Evolutionary conservation across 2,888 invertebrate genomes (phyloP), one percentile per base, ranked within the genome.

Genomic region (Tipula lateralis): DNA sequence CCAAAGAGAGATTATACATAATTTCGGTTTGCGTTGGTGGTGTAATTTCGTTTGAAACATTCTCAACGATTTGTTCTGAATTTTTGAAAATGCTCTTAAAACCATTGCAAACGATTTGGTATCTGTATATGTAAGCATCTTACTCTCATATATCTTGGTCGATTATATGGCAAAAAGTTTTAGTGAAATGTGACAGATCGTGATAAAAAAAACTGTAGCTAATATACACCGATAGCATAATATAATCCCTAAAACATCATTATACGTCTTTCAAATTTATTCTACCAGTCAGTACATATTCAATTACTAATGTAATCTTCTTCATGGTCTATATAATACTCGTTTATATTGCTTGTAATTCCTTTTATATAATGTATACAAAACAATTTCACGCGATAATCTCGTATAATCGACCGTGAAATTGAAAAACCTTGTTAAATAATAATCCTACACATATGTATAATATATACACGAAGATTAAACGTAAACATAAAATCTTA

Each of bases 401-500:
- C 66, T 66, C 66, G 66, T 66, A 7, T 66, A 66, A 66, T 66
- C 66, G 66, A 24, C 66, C 66, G 66, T 66, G 66, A 66, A 66
- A 66, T 66, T 66, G 24, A 24, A 66, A 50, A 50, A 66, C 24
- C 24, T 66, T 66, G 66, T 66, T 66, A 66, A 24, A 66, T 24
- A 66, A 19, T 66, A 66, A 66, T 66, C 66, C 66, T 9, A 12
- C 9, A 66, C 9, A 66, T 66, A 12, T 24, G 7, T 50, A 50
- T n/a, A n/a, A n/a, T 66, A 24, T 19, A 50, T 66, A 66, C 24
- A 24, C 44, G 16, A 44, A 44, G 44, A 44, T 44, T 44, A 44
- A 44, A 44, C 16, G 44, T 16, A 44, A 44, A 44, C 44, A 44
- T 44, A 44, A 44, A 44, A 44, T 44, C 6, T 50, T 50, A 16